phyloP scores from a whole-genome alignment of 2,888 invertebrate genomes.

The Gymnosoma rotundatum region DNA sequence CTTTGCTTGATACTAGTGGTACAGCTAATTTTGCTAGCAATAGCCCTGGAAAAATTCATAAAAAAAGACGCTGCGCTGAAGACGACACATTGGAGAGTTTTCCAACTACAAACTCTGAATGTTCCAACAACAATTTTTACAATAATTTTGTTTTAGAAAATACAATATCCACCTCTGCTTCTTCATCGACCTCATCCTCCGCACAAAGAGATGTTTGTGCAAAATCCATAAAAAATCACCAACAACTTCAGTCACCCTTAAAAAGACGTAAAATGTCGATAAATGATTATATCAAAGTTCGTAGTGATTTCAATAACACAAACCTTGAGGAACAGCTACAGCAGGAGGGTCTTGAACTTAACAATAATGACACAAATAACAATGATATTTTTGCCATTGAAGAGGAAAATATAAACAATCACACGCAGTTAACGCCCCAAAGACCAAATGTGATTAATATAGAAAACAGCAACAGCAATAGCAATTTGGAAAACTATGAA shows the following conservation, averaged over 20 bases:
- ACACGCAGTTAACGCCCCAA: constrained; percentile 66
- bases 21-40: not conserved
- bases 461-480: constrained; percentile 54
- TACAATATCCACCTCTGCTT: constrained; percentile 26
- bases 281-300: constrained; percentile 63
- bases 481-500: constrained; percentile 56
- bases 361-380: constrained; percentile 71
- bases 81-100: constrained; percentile 73
- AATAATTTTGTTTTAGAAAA: constrained; percentile 72
- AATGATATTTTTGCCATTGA: constrained; percentile 63
- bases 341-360: constrained; percentile 63
- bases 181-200: constrained; percentile 37
- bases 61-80: constrained; percentile 70
- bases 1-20: not conserved
- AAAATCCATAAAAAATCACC: constrained; percentile 53
- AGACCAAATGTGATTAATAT: constrained; percentile 38
- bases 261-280: constrained; percentile 70
- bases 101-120: constrained; percentile 76
- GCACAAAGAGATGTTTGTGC: constrained; percentile 15
- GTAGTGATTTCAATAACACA: constrained; percentile 33
- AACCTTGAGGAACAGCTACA: constrained; percentile 20
- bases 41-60: constrained; percentile 58
- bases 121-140: constrained; percentile 75
- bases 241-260: constrained; percentile 64
- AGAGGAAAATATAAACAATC: constrained; percentile 39